Conservation (phyloP, 2,113 vertebrate species). For the Piprites chloris region DNA sequence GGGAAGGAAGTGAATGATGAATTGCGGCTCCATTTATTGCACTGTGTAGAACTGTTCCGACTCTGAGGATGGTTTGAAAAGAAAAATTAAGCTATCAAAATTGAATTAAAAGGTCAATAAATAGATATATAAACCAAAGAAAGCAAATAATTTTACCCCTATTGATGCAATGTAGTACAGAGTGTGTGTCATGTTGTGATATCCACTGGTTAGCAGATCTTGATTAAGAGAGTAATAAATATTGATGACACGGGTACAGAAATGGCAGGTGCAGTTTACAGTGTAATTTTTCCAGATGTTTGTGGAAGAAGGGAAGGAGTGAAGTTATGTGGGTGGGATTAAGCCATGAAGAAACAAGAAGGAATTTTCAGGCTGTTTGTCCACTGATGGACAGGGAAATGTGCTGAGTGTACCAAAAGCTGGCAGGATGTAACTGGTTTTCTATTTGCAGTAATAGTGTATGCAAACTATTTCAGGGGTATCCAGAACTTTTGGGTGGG, state of each 20-base stretch:
- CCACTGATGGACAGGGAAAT: neutral
- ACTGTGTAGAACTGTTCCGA: neutral
- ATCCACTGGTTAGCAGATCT: neutral
- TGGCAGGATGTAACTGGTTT: neutral
- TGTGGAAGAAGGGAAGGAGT: neutral
- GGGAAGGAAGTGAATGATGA: neutral
- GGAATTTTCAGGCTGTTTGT: neutral
- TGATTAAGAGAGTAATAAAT: slow-evolving; percentile 9
- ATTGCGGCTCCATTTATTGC: slow-evolving; percentile 25
- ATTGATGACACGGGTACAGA: neutral
- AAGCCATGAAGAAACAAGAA: neutral
- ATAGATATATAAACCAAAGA: slow-evolving; percentile 33
- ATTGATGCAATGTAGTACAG: neutral
- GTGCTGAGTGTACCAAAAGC: neutral
- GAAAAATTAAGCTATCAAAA: slow-evolving; percentile 44
- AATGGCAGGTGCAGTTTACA: neutral
- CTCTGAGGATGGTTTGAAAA: slow-evolving; percentile 16
- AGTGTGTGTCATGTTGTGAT: neutral
- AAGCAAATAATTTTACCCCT: neutral
- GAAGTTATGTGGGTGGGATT: neutral
- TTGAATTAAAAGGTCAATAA: slow-evolving; percentile 55
- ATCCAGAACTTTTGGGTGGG: neutral
- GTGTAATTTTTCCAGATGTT: neutral
- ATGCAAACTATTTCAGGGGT: neutral
- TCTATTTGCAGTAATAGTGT: neutral